Conservation (phyloP, 2,888 invertebrate genomes). For the Oligia fasciuncula region DNA sequence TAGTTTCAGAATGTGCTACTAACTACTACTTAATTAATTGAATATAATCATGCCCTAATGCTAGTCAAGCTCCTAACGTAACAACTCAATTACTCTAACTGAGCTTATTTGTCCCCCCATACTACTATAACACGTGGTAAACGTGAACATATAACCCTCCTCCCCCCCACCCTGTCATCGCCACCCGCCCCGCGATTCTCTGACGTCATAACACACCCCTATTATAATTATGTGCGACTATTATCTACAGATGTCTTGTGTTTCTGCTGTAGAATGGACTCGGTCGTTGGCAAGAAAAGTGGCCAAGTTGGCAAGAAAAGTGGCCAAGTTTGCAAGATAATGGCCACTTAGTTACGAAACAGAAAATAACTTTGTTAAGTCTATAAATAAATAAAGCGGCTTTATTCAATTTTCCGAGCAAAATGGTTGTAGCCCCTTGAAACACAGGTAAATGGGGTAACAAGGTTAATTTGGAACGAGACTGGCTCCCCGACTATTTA, state of each 20-base stretch:
- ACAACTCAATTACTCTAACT: slow-evolving; percentile 36
- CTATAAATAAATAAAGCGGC: slow-evolving; percentile 12
- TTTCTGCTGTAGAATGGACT: slow-evolving; percentile 11
- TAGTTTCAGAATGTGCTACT: not conserved
- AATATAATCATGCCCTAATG: slow-evolving; percentile 9
- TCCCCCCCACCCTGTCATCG: not conserved
- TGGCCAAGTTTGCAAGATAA: not conserved
- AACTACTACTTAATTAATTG: not conserved
- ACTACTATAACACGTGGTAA: slow-evolving; percentile 30
- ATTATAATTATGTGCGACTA: slow-evolving; percentile 15
- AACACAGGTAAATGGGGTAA: slow-evolving; percentile 53
- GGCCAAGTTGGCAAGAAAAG: slow-evolving; percentile 5
- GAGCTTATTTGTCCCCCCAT: slow-evolving; percentile 11
- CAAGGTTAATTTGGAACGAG: slow-evolving; percentile 36
- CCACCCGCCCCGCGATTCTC: slow-evolving; percentile 13
- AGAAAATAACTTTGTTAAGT: not conserved
- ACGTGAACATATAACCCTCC: not conserved
- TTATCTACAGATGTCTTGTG: slow-evolving; percentile 41
- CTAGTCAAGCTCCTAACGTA: slow-evolving; percentile 29
- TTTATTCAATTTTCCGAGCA: slow-evolving; percentile 45
- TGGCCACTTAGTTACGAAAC: not conserved
- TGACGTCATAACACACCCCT: slow-evolving; percentile 55
- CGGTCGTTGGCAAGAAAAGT: slow-evolving; percentile 9
- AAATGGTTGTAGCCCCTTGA: slow-evolving; percentile 37
- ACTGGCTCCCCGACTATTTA: slow-evolving; percentile 40